Base-by-base conservation (phyloP, 2,888 invertebrate genomes). In the Cryptocephalus moraei region DNA sequence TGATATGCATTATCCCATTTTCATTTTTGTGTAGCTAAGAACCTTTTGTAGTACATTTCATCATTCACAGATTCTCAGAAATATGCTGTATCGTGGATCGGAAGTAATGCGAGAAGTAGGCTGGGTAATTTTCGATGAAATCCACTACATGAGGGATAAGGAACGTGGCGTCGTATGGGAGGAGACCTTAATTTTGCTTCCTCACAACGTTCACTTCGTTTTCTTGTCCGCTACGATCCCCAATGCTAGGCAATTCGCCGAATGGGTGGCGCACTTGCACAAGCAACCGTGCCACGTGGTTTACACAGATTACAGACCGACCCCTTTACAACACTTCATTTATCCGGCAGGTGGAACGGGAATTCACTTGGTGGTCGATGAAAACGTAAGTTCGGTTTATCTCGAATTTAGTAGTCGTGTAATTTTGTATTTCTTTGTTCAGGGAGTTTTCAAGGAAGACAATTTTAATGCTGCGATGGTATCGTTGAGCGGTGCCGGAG, bases 101-200 rank as follows among this genome's bases (percentile, higher is more conserved):
- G 96, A 99, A 77, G 85, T 99, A 14, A 96, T 96, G 90, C 79
- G 96, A 49, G 99, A 99, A 79, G 96, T 99, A 1, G 97, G 96
- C 43, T 99, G 99, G 99, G 99, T 99, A 1, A 79, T 99, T 45
- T 99, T 99, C 73, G 99, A 99, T 68, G 99, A 99, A 74, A 99
- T 99, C 61, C 99, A 99, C 73, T 99, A 99, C 68, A 99, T 99
- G 99, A 81, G 99, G 61, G 96, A 99, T 68, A 96, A 96, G 73
- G 97, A 99, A 69, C 80, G 99, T 64, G 99, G 99, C 44, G 97
- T 99, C 8, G 97, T 99, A 1, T 99, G 99, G 99, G 95, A 96
- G 76, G 99, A 99, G 75, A 96, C 97, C 0, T 78, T 99, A 33
- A 99, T 99, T 63, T 76, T 99, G 33, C 73, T 99, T 36, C 97